phyloP scores from a whole-genome alignment of 2,113 vertebrate species.

The Pogonocichla stellata region DNA sequence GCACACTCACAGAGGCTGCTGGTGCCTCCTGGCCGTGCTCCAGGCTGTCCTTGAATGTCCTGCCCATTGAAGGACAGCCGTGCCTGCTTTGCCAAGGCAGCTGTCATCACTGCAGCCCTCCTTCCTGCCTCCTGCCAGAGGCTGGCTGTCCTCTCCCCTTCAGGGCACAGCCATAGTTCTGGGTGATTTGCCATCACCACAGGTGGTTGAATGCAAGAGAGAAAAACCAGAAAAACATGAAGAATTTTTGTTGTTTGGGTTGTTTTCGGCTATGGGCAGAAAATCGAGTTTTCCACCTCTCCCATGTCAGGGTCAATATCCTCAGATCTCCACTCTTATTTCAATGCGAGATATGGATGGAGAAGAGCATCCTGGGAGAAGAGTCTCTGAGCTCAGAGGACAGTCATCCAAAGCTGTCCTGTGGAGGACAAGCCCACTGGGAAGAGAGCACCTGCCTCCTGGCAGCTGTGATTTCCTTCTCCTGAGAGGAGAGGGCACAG shows the following conservation, averaged over 20 bases:
- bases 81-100: not conserved
- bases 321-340: not conserved
- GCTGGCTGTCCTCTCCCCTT: not conserved
- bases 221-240: not conserved
- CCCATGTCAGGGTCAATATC: not conserved
- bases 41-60: not conserved
- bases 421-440: not conserved
- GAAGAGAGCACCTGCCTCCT: not conserved
- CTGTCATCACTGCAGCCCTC: not conserved
- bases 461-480: not conserved
- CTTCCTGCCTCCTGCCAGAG: not conserved
- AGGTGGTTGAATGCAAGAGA: not conserved
- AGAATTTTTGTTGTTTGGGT: rapidly evolving
- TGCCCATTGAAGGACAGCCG: not conserved
- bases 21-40: not conserved
- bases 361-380: not conserved
- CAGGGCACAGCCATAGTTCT: not conserved
- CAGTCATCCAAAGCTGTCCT: not conserved
- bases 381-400: not conserved
- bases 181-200: not conserved
- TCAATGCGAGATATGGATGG: not conserved
- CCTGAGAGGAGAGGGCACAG: not conserved
- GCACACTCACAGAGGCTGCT: not conserved
- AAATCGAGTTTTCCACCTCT: not conserved
- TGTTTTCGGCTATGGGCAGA: not conserved